Evolutionary conservation across 1,140 invertebrate genomes (phyloP).

Genomic region (Protaetia brevitarsis): DNA sequence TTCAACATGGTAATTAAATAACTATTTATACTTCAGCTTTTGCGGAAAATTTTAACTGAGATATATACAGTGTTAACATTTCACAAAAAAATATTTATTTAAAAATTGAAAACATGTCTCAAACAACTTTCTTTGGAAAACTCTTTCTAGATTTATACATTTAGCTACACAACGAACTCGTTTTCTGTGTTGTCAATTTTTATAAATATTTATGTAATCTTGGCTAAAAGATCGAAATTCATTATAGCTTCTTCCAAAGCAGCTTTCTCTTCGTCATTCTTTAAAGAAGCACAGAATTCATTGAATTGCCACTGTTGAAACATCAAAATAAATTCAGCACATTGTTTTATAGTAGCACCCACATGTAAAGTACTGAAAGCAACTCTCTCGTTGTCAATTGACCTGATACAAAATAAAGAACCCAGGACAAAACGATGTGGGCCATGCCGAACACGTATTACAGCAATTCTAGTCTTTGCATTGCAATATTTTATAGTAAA

Average conservation of each 20-base stretch:
- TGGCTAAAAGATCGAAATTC: slow-evolving; percentile 40
- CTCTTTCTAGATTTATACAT: no score
- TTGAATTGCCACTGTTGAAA: slow-evolving; percentile 62
- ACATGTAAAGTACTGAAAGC: slow-evolving; percentile 64
- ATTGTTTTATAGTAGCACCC: slow-evolving; percentile 74
- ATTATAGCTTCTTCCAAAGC: slow-evolving; percentile 48
- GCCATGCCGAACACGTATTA: slow-evolving; percentile 67
- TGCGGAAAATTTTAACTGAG: no score
- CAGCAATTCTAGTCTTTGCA: slow-evolving; percentile 66
- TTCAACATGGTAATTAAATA: no score
- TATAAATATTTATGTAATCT: background rate
- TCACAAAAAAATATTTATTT: no score
- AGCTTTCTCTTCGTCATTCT: slow-evolving; percentile 50
- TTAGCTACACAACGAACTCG: no score
- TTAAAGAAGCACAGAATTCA: slow-evolving; percentile 54
- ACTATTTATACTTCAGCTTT: no score
- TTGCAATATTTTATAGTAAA: slow-evolving; percentile 78
- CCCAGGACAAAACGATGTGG: slow-evolving; percentile 68
- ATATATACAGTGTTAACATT: no score
- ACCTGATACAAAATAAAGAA: slow-evolving; percentile 62
- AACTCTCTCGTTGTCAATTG: slow-evolving; percentile 60
- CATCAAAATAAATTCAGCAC: slow-evolving; percentile 68
- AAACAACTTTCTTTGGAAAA: no score
- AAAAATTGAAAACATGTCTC: no score
- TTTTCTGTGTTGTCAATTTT: no score